Conservation (phyloP, 2,888 invertebrate species). For the Eupsilia transversa region DNA sequence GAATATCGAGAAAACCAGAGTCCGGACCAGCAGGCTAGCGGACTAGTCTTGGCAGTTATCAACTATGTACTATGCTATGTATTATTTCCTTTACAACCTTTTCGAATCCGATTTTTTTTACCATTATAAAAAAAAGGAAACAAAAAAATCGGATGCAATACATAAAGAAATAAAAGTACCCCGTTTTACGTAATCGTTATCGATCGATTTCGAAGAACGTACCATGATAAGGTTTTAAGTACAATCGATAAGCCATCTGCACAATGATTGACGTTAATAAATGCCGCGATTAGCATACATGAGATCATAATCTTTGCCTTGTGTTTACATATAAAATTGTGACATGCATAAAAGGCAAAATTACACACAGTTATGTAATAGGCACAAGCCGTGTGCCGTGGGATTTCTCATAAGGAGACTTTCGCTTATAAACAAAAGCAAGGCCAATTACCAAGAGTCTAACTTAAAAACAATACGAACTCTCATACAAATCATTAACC, state of each 20-base stretch:
- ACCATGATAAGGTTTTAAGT: constrained; percentile 6
- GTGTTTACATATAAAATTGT: background rate
- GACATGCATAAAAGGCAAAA: background rate
- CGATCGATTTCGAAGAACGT: background rate
- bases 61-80: no score
- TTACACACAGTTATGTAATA: background rate
- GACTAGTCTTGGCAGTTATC: no score
- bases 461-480: background rate
- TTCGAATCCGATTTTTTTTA: background rate
- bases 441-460: background rate
- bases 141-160: no score
- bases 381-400: background rate
- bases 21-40: no score
- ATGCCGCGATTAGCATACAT: background rate
- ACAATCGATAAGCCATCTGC: constrained; percentile 10
- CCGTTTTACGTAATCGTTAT: background rate
- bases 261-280: constrained; percentile 5
- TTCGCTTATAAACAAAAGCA: no score
- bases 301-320: constrained; percentile 1
- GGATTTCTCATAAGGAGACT: background rate
- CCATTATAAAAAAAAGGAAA: no score
- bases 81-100: background rate
- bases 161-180: background rate
- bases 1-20: no score
- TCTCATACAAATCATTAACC: background rate